Conservation (phyloP, 2,797 vertebrate genomes). For the Acanthurus tractus region DNA sequence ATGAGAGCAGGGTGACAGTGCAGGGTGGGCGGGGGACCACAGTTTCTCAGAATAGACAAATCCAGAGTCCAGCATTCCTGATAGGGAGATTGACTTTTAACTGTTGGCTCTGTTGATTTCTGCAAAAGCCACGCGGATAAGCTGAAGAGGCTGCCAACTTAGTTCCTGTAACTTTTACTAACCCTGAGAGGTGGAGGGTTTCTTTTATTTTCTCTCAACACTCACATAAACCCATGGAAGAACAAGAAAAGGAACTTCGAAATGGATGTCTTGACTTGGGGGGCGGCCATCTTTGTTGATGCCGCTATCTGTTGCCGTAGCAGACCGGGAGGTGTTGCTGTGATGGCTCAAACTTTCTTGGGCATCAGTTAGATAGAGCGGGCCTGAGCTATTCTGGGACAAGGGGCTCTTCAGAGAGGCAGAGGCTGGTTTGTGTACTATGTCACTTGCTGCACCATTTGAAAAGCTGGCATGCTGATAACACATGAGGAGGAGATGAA, state of each 20-base stretch:
- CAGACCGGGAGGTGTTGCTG: constrained; percentile 79
- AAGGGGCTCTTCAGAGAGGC: constrained; percentile 82
- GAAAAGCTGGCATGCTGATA: constrained; percentile 82
- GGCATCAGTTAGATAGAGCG: constrained; percentile 86
- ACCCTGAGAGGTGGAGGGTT: neutral
- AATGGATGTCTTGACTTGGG: constrained; percentile 23
- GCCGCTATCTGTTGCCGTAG: constrained; percentile 77
- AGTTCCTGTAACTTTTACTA: neutral
- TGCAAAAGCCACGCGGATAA: constrained; percentile 45
- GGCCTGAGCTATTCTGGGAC: constrained; percentile 87
- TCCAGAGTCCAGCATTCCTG: constrained; percentile 82
- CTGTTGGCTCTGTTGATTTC: constrained; percentile 52
- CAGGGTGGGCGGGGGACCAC: constrained; percentile 64
- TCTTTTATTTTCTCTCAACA: neutral
- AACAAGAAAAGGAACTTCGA: constrained; percentile 20
- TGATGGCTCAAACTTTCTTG: constrained; percentile 82
- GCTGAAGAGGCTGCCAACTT: neutral
- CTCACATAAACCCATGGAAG: neutral
- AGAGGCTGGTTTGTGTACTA: constrained; percentile 85
- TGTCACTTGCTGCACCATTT: constrained; percentile 80
- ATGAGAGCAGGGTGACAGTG: constrained; percentile 81
- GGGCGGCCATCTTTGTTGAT: constrained; percentile 76
- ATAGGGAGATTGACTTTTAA: constrained; percentile 68
- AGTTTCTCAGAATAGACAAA: constrained; percentile 88
- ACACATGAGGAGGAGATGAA: constrained; percentile 81